Evolutionary conservation across 2,888 invertebrate genomes (phyloP).

Genomic region (Papilio gigon): DNA sequence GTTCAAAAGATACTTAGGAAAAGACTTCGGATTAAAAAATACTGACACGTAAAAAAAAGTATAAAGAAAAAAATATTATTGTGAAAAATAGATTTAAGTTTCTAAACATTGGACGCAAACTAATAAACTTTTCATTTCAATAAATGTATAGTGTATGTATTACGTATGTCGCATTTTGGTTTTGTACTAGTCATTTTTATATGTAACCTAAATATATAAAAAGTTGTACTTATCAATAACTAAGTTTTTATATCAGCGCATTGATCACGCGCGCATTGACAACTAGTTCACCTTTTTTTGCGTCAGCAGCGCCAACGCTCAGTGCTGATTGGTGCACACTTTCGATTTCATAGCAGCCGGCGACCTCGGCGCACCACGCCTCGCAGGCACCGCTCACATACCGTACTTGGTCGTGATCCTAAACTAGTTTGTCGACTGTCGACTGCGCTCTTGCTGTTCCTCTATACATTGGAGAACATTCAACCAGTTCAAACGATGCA

Average conservation of each 20-base stretch:
- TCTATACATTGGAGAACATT: constrained; percentile 13
- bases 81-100: too few relatives aligned
- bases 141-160: too few relatives aligned
- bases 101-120: too few relatives aligned
- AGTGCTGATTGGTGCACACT: constrained; percentile 55
- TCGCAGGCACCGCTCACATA: constrained; percentile 68
- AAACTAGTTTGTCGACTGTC: constrained; percentile 67
- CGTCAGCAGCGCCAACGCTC: constrained; percentile 48
- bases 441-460: constrained; percentile 49
- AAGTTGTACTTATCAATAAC: constrained; percentile 27
- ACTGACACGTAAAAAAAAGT: too few relatives aligned
- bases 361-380: constrained; percentile 65
- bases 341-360: constrained; percentile 69
- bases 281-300: constrained; percentile 56
- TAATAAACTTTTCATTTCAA: too few relatives aligned
- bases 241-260: constrained; percentile 21
- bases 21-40: too few relatives aligned
- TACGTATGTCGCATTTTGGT: too few relatives aligned
- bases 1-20: background rate
- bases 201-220: constrained; percentile 5
- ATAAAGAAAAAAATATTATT: too few relatives aligned
- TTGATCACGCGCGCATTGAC: constrained; percentile 46
- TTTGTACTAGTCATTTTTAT: background rate
- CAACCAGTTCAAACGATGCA: constrained; percentile 24
- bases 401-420: constrained; percentile 72